phyloP scores from a whole-genome alignment of 1,140 invertebrate genomes.

The Campoletis sonorensis region DNA sequence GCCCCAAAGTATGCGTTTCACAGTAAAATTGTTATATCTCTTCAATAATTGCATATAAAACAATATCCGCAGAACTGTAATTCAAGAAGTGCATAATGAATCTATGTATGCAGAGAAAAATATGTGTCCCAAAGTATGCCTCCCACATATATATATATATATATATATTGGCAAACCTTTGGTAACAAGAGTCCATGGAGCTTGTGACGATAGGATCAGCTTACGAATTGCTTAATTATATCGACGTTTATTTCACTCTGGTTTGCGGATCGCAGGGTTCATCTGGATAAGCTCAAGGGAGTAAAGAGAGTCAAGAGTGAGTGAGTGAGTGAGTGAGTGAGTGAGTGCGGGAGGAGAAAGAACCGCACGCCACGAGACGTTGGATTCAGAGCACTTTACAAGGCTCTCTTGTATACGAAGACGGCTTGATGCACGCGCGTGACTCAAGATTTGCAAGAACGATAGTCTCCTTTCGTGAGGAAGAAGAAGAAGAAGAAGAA shows the following conservation, averaged over 20 bases:
- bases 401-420: neutral
- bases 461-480: slow-evolving; percentile 28
- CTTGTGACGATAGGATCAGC: slow-evolving; percentile 46
- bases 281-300: slow-evolving; percentile 48
- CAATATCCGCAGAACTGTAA: no score
- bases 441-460: slow-evolving; percentile 34
- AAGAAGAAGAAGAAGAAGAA: neutral
- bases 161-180: neutral
- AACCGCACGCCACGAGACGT: slow-evolving; percentile 24
- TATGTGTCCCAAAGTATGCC: no score
- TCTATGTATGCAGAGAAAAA: no score
- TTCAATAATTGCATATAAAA: no score
- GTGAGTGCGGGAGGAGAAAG: neutral
- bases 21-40: no score
- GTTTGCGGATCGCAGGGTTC: slow-evolving; percentile 24
- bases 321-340: no score
- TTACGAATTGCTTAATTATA: slow-evolving; percentile 53
- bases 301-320: neutral
- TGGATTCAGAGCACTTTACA: neutral
- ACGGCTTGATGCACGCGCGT: slow-evolving; percentile 35
- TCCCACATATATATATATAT: neutral
- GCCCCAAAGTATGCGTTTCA: no score
- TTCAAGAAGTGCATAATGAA: no score
- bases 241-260: slow-evolving; percentile 37
- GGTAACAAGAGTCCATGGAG: slow-evolving; percentile 1